Base-by-base conservation (phyloP, 1,140 invertebrate species). In the Teleopsis dalmanni region DNA sequence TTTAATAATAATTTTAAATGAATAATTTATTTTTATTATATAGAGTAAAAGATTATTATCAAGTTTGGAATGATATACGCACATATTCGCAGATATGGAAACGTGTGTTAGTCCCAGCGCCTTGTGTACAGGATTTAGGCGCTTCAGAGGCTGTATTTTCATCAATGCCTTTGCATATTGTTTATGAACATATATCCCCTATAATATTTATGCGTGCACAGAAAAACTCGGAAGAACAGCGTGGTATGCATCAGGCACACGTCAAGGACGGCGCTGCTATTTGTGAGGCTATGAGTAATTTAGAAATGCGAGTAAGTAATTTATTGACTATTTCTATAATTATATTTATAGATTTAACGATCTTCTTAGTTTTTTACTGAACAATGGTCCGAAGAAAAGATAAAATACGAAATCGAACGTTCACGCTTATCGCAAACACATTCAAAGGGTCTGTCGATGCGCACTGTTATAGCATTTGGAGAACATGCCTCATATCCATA, bases 401-500 rank as follows among this genome's bases (percentile, higher is more conserved):
- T 88, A 5, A 81, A 79, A 1, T 72, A 78, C 22, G 75, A 78
- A 29, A 70, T 85, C 3, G 80, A 87, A 54, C 65, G 80, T 38
- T 81, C 80, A 51, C 75, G 87, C 8, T 75, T 77, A n/a, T 81
- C 82, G 38, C 85, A 88, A 62, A 73, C 77, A 43, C 72, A 73
- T 47, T 84, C 78, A 70, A 77, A 76, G 48, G 87, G 89, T 1
- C 75, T 87, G 23, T 76, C 84, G 8, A 95, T 98, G 75, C 75
- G 80, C 22, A 97, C 95, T 0, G 92, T 96, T 38, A 91, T 87
- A 3, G 90, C 85, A 2, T 92, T 85, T 59, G 95, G 92, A 0
- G 72, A 84, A 10, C 89, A 97, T 73, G 89, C 81, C 1, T 91
- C 95, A 0, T 76, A 93, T 25, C 91, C 95, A 5, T 93, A 97